Evolutionary conservation across 1,140 invertebrate species (phyloP), one percentile per base, ranked within the genome.

Genomic region (Drosophila equinoxialis): DNA sequence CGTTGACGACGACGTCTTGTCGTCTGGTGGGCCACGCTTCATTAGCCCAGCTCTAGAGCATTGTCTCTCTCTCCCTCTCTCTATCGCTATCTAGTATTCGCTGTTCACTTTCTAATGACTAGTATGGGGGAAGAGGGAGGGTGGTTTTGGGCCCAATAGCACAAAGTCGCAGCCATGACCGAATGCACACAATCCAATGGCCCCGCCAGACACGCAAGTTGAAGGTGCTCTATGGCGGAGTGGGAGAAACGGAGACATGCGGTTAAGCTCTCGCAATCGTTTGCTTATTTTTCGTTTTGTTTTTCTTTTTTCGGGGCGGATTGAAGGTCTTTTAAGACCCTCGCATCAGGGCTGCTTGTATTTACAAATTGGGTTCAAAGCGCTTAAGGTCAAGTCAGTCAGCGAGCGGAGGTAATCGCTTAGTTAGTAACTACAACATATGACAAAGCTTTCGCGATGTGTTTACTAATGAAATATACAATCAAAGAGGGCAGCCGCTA

Each of bases 341-440:
- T 65, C 59, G 55, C 20, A 51, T 41, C 60, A 67, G 71, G 51
- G 68, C 68, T 77, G 72, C 69, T 71, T 39, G 65, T 86, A 71
- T 67, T 75, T 74, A 86, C 76, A 79, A 86, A 86, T 83, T 87
- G 83, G 84, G 83, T 83, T 87, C 83, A 83, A 78, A 77, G 65
- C 74, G 84, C 83, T 72, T 89, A 89, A 87, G 83, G 83, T 87
- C 83, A 87, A 79, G 76, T 69, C 82, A 39, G 37, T 69, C 74
- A 79, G 67, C 60, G 45, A 84, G 51, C 61, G 82, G 17, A 51
- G 45, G 81, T 86, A 85, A 85, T 85, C 81, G 74, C 81, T 76
- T 82, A 87, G 83, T 85, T 85, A 85, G 79, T 81, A 85, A 85
- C 82, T 87, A 82, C 68, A 87, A 82, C 68, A 85, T 68, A 45